Evolutionary conservation across 1,140 invertebrate genomes (phyloP).

Genomic region (Neuroterus valhalla): DNA sequence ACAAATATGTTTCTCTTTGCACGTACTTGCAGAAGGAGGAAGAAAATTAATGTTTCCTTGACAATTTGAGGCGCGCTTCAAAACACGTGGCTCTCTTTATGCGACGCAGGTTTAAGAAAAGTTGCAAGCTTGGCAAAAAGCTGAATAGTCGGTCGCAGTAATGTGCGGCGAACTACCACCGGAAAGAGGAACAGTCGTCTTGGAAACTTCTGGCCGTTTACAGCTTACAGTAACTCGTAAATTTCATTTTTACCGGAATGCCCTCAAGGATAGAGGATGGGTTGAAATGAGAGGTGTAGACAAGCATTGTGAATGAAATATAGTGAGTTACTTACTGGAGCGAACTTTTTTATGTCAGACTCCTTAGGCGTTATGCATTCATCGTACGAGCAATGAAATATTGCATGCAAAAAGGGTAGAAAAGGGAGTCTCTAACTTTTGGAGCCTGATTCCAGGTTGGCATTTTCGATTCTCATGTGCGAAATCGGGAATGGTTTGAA

Average conservation of each 20-base stretch:
- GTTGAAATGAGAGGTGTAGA: background rate
- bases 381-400: constrained; percentile 44
- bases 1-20: too few relatives aligned
- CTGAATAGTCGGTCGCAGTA: constrained; percentile 43
- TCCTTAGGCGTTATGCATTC: constrained; percentile 64
- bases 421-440: background rate
- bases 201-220: constrained; percentile 65
- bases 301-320: background rate
- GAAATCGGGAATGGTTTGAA: background rate
- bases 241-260: constrained; percentile 63
- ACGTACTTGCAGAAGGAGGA: background rate
- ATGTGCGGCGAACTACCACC: constrained; percentile 50
- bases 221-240: constrained; percentile 69
- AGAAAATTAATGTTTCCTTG: background rate
- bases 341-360: constrained; percentile 61
- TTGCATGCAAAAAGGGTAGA: background rate
- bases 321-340: constrained; percentile 48
- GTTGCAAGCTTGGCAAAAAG: constrained; percentile 54
- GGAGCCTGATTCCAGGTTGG: background rate
- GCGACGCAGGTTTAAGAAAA: constrained; percentile 49
- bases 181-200: constrained; percentile 60
- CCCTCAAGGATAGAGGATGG: constrained; percentile 12
- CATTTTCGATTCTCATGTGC: background rate
- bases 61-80: constrained; percentile 34
- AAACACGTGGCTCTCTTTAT: constrained; percentile 47